Base-by-base conservation (phyloP, 2,113 vertebrate species). In the Fregata magnificens region DNA sequence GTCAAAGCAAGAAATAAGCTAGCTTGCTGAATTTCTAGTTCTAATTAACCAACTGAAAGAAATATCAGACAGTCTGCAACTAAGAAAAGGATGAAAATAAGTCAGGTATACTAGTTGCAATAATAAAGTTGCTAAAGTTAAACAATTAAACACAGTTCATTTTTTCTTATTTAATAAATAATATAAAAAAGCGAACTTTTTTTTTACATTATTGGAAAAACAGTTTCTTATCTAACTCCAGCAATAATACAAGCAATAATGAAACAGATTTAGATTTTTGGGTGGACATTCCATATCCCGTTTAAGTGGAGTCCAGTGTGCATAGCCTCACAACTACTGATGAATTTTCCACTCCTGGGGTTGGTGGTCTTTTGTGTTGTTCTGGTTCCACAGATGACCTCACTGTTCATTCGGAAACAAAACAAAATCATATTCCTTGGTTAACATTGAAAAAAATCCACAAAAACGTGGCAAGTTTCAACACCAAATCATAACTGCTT, bases 151-250 rank as follows among this genome's bases (percentile, higher is more conserved):
- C 96, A 94, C 91, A 81, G 86, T 83, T 93, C 34, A 44, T 95
- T 94, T 97, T 96, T 96, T 77, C 96, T 97, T 97, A 98, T 97
- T 98, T 97, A 98, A 98, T 97, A 98, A 97, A 98, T 98, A 97
- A 97, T 96, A 97, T 96, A 89, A 97, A 97, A 97, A 97, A 93
- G 95, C 93, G 88, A 97, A 98, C 93, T n/a, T 49, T 86, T 90
- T 89, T 95, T 93, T 95, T 94, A 98, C 92, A 97, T 95, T 95
- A 90, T 97, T 96, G 71, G 86, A 93, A 80, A 86, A 88, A 92
- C 92, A 96, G 90, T 90, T 94, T 95, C 93, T 97, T 94, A 80
- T 94, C 95, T 95, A 97, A 96, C 90, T 94, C 88, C 93, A 96
- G 95, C 88, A 88, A 83, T 94, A 90, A 93, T 94, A 97, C 96